Evolutionary conservation across 1,140 invertebrate species (phyloP).

Genomic region (Saccostrea echinata): DNA sequence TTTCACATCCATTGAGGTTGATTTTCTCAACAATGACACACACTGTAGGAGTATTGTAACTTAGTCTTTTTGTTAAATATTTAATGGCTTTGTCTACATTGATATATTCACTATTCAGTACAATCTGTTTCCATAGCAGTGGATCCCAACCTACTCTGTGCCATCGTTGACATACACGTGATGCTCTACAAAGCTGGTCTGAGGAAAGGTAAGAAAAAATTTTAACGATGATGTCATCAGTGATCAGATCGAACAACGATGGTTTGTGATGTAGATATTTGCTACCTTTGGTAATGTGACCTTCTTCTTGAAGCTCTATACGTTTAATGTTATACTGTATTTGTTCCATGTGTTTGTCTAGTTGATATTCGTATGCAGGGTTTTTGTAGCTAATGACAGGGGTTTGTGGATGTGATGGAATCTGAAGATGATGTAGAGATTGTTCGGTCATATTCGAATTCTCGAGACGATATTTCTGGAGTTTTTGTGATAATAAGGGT

Average conservation of each 20-base stretch:
- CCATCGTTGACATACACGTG: slow-evolving; percentile 89
- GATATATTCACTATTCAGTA: slow-evolving; percentile 84
- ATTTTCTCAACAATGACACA: slow-evolving; percentile 84
- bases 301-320: slow-evolving; percentile 66
- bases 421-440: slow-evolving; percentile 35
- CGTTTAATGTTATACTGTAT: slow-evolving; percentile 62
- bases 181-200: slow-evolving; percentile 88
- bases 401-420: slow-evolving; percentile 19
- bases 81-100: slow-evolving; percentile 87
- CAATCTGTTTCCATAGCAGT: slow-evolving; percentile 87
- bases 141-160: slow-evolving; percentile 90
- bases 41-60: slow-evolving; percentile 80
- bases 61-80: slow-evolving; percentile 80
- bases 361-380: slow-evolving; percentile 53
- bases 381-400: slow-evolving; percentile 61
- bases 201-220: slow-evolving; percentile 89
- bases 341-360: slow-evolving; percentile 61
- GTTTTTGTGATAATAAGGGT: slow-evolving; percentile 57
- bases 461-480: slow-evolving; percentile 13
- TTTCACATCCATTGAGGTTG: slow-evolving; percentile 87
- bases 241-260: slow-evolving; percentile 76
- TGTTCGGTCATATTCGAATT: slow-evolving; percentile 6
- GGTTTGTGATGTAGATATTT: slow-evolving; percentile 60
- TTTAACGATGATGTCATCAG: slow-evolving; percentile 82
- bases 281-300: slow-evolving; percentile 60